A percentile compares a stretch with the other conserved stretches of the same genome.
phyloP scores from a whole-genome alignment of 2,888 invertebrate genomes.

The Desoria tigrina region DNA sequence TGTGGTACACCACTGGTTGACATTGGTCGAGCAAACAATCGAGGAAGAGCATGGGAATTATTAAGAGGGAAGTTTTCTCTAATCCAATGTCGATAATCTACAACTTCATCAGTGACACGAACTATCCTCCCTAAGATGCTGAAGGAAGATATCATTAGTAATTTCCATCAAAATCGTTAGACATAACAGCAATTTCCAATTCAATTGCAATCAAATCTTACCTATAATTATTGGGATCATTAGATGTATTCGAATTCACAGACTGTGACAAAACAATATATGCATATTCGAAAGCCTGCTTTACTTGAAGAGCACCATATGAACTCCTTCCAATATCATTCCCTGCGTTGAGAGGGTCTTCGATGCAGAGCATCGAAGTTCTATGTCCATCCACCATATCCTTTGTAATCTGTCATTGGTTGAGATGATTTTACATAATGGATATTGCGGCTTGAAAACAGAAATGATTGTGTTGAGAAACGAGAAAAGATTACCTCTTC shows the following conservation, averaged over 20 bases:
- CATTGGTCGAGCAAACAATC: constrained; percentile 3
- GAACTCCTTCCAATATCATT: constrained; percentile 98
- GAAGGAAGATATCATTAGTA: no score
- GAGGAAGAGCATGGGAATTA: not conserved
- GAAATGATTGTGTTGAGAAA: no score
- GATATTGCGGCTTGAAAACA: no score
- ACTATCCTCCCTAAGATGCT: constrained; percentile 87
- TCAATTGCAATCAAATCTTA: no score
- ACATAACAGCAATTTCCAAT: no score
- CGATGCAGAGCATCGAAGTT: constrained; percentile 91
- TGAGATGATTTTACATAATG: no score
- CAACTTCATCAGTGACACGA: constrained; percentile 89
- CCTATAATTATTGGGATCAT: constrained; percentile 61
- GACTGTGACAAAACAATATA: constrained; percentile 80
- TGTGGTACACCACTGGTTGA: not conserved
- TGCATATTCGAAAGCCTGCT: constrained; percentile 95
- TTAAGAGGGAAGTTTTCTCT: constrained; percentile 61
- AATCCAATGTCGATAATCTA: constrained; percentile 70
- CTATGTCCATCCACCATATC: constrained; percentile 84
- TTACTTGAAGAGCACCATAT: constrained; percentile 81
- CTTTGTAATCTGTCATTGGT: constrained; percentile 68
- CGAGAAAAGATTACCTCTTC: constrained; percentile 77
- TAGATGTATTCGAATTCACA: constrained; percentile 62
- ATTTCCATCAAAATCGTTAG: no score
- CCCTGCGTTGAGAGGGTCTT: constrained; percentile 92